Percentiles rank a stretch among this genome's conserved stretches.
Evolutionary conservation across 1,140 invertebrate species (phyloP).

Genomic region (Platyscapa corneri): DNA sequence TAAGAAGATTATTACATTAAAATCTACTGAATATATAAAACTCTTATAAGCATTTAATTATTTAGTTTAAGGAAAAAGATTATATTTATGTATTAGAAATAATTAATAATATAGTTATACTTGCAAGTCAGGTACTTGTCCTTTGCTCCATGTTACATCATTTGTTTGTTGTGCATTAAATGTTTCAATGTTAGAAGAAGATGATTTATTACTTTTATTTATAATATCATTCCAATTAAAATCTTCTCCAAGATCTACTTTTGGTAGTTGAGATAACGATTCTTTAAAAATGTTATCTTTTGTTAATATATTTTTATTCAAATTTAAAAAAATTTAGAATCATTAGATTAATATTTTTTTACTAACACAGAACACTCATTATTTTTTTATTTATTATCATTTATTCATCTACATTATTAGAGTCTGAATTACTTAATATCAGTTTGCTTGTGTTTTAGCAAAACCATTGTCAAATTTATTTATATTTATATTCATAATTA

Average conservation of each 20-base stretch:
- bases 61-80: not conserved
- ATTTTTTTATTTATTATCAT: constrained; percentile 21
- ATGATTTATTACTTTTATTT: constrained; percentile 16
- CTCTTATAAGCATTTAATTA: constrained; percentile 1
- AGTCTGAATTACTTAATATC: constrained; percentile 64
- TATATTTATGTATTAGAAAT: not conserved
- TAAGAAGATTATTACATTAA: not conserved
- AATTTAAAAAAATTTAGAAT: constrained; percentile 30
- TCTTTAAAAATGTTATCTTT: constrained; percentile 44
- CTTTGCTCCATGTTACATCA: constrained; percentile 70
- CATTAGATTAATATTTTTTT: constrained; percentile 13
- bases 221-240: constrained; percentile 59
- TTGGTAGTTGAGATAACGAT: constrained; percentile 65
- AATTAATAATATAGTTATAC: constrained; percentile 47
- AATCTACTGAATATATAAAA: not conserved
- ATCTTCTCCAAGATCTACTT: constrained; percentile 68
- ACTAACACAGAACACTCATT: not conserved
- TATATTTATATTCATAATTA: constrained; percentile 11
- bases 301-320: not conserved
- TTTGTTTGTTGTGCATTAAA: not conserved
- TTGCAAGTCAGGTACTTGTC: constrained; percentile 63
- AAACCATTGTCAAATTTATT: constrained; percentile 45
- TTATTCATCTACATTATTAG: constrained; percentile 50
- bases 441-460: constrained; percentile 42
- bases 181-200: not conserved